A percentile compares a stretch with the other conserved stretches of the same genome.
phyloP scores from a whole-genome alignment of 2,888 invertebrate genomes.

The Troglohyphantes excavatus region DNA sequence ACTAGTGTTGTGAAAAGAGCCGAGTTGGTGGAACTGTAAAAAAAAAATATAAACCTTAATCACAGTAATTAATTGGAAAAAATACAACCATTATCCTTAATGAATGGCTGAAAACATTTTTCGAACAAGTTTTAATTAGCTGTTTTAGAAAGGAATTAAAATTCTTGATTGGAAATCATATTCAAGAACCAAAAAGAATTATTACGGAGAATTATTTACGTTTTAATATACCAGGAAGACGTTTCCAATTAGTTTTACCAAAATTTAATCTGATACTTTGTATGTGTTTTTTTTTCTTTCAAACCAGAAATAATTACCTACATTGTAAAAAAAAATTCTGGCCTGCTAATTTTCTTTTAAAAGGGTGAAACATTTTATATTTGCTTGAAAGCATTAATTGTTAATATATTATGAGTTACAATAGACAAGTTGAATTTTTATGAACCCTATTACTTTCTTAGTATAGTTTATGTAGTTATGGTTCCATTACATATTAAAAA shows the following conservation, averaged over 20 bases:
- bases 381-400: no score
- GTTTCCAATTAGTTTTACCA: neutral
- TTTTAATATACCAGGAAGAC: neutral
- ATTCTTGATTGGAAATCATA: slow-evolving; percentile 20
- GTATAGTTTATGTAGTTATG: no score
- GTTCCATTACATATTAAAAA: no score
- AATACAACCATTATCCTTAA: slow-evolving; percentile 8
- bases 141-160: slow-evolving; percentile 42
- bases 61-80: slow-evolving; percentile 43
- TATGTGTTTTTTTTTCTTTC: neutral
- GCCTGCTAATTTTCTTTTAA: no score
- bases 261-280: neutral
- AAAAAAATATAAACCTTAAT: slow-evolving; percentile 27
- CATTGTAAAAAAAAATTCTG: neutral
- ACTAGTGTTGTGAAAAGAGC: slow-evolving; percentile 17
- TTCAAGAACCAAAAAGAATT: slow-evolving; percentile 8
- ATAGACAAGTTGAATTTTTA: no score
- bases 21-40: neutral
- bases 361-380: no score
- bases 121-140: slow-evolving; percentile 40
- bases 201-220: neutral
- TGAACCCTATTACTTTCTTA: no score
- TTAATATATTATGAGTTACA: no score
- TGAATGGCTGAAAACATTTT: slow-evolving; percentile 38
- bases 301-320: neutral